phyloP scores from a whole-genome alignment of 2,797 vertebrate species.

The Chelon labrosus region DNA sequence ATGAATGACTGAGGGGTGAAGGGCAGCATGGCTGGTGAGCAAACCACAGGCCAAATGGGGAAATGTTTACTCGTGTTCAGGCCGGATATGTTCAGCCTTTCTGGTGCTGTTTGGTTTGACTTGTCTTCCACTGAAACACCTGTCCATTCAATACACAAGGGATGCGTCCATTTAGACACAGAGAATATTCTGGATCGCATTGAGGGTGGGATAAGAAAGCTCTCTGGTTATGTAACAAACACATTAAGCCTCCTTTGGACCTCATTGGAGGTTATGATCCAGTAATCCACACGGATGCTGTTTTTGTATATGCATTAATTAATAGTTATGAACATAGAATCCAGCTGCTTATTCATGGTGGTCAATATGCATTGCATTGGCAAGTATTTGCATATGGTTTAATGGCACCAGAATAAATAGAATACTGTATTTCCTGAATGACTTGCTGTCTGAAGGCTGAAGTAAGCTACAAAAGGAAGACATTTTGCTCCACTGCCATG shows the following conservation, averaged over 20 bases:
- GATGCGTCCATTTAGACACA: neutral
- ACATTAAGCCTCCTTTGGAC: neutral
- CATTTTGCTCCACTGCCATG: conserved; percentile 2
- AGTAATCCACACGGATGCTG: conserved; percentile 3
- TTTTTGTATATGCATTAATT: neutral
- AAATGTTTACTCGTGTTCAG: conserved; percentile 4
- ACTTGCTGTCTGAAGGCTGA: neutral
- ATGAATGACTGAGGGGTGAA: conserved; percentile 18
- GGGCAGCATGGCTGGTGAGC: conserved; percentile 8
- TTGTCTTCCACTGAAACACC: neutral
- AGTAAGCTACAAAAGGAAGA: neutral
- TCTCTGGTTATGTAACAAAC: conserved; percentile 17
- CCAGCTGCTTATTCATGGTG: neutral
- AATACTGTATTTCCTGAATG: neutral
- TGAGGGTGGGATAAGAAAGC: neutral
- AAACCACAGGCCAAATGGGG: conserved; percentile 12
- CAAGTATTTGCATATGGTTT: neutral
- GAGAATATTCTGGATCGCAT: neutral
- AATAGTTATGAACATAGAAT: neutral
- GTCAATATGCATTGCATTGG: conserved; percentile 2
- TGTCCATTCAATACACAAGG: neutral
- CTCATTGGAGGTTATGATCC: conserved; percentile 14
- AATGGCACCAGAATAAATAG: neutral
- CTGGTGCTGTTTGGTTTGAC: neutral
- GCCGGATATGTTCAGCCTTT: too few relatives aligned